phyloP scores from a whole-genome alignment of 2,888 invertebrate species.

The Apamea monoglypha region DNA sequence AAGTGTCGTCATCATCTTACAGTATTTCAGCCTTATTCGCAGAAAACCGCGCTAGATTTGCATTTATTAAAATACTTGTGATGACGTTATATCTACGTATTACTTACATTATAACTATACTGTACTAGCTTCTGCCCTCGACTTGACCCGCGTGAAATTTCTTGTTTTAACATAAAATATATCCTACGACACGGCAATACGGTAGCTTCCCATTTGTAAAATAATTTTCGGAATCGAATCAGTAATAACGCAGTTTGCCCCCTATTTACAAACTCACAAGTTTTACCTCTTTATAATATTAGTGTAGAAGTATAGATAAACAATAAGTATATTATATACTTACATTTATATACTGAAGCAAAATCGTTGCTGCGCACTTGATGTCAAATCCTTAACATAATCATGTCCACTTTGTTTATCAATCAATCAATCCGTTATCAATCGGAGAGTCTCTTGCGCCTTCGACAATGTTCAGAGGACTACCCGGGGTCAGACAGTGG shows the following conservation, averaged over 20 bases:
- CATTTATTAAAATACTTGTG: neutral
- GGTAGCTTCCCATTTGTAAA: neutral
- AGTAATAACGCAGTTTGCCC: too few species aligned
- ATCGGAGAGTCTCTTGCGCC: constrained; percentile 62
- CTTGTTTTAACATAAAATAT: neutral
- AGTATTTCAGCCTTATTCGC: constrained; percentile 5
- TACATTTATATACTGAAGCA: constrained; percentile 61
- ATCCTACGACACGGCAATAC: neutral
- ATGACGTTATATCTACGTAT: neutral
- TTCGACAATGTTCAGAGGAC: constrained; percentile 73
- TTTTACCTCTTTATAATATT: neutral
- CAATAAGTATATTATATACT: constrained; percentile 55
- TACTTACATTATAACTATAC: neutral
- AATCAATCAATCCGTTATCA: constrained; percentile 40
- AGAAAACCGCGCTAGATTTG: neutral
- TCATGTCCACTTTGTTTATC: constrained; percentile 62
- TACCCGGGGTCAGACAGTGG: constrained; percentile 71
- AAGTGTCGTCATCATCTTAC: constrained; percentile 32
- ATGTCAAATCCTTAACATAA: constrained; percentile 66
- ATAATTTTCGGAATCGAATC: neutral
- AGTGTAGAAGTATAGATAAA: neutral
- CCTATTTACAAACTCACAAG: too few species aligned
- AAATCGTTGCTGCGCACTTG: constrained; percentile 54
- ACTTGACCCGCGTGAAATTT: neutral
- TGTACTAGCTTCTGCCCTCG: neutral